Conservation (phyloP, 2,113 vertebrate species). For the Tragelaphus buxtoni region DNA sequence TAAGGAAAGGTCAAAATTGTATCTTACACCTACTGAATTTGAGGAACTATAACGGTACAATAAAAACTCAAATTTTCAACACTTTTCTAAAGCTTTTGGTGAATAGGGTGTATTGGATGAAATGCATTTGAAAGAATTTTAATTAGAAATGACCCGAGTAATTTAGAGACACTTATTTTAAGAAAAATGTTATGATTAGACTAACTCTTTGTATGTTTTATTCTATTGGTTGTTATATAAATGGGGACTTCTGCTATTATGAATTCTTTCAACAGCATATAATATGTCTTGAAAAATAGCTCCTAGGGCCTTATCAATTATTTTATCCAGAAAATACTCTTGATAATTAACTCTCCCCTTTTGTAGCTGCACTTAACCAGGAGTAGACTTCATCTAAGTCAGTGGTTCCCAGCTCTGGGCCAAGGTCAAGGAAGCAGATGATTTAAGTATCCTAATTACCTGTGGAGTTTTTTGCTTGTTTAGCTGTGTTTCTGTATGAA, state of each 20-base stretch:
- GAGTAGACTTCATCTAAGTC: background rate
- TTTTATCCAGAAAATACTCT: background rate
- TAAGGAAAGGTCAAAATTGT: background rate
- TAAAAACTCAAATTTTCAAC: background rate
- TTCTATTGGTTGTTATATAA: background rate
- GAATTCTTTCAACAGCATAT: background rate
- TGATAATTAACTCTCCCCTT: background rate
- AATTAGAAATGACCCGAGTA: conserved; percentile 9
- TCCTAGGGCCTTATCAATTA: background rate
- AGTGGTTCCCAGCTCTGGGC: background rate
- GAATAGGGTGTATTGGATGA: background rate
- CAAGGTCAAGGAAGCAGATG: background rate
- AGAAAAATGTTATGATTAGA: background rate
- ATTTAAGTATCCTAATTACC: background rate
- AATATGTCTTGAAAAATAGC: background rate
- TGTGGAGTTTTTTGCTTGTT: background rate
- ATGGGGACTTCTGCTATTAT: background rate
- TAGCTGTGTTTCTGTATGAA: background rate
- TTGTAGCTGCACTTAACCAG: background rate
- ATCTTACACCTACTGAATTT: background rate
- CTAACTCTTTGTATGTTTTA: background rate
- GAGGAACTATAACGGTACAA: background rate
- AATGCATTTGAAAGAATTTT: background rate
- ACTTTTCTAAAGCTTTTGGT: conserved; percentile 8
- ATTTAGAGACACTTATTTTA: conserved; percentile 16